Evolutionary conservation across 2,888 invertebrate genomes (phyloP), one percentile per base, ranked within the genome.

Genomic region (Phasia obesa): DNA sequence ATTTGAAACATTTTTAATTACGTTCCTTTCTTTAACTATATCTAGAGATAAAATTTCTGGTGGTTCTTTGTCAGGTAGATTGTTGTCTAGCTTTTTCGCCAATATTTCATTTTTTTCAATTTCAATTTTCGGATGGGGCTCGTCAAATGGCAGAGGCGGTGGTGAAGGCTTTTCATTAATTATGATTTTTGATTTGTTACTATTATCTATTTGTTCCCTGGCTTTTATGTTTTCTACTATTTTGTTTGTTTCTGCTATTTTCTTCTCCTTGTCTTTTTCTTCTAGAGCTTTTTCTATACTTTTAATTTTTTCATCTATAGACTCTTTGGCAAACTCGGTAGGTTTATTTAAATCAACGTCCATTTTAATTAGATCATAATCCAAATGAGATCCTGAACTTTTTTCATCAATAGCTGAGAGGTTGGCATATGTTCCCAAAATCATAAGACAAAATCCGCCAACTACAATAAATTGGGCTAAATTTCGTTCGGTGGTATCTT

Each of bases 361-460:
- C 5, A 78, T 55, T 51, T 76, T 44, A 0, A 75, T 31, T n/a
- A 81, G 31, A 15, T n/a, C n/a, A n/a, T n/a, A n/a, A n/a, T 88
- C 86, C 2, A 88, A 86, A 76, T 88, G 86, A 0, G 90, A 87
- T 38, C 90, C 92, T 0, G 92, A 89, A 49, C 91, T 90, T 42
- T 93, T 92, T 84, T 93, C 92, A 85, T 96, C 96, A 0, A 94
- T 94, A 0, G 95, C 95, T 89, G 94, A 96, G 78, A 95, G 92
- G 92, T 97, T 98, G 0, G 97, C 97, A 90, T 96, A 97, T 0
- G 98, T 98, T 55, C 98, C 97, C 55, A 97, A 93, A 21, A 98
- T 94, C 94, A 99, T 94, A 74, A 98, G 94, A 62, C 95, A 93
- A n/a, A 97, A 92, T 0, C 98, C 98, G 84, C 97, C 92, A 57